These are phyloP conservation scores for Premnoplex brunnescens DNA, from an alignment of 2,797 vertebrate species.

Conservation along the genomic window DNA sequence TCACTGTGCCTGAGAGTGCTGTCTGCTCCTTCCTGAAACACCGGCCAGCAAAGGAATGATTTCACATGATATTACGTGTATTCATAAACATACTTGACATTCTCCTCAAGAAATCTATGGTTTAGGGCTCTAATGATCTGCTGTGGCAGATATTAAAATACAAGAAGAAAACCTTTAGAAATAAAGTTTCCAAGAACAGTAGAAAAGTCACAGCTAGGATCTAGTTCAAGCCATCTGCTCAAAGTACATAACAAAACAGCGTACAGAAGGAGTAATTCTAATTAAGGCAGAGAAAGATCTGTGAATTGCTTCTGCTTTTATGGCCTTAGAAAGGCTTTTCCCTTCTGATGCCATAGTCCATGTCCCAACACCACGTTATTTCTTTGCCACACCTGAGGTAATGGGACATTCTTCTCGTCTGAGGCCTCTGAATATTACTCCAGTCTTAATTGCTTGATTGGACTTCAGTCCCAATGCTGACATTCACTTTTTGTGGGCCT, in stretches of 20 bases:
- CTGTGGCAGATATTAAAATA: not conserved
- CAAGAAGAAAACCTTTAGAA: not conserved
- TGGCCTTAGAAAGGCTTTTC: not conserved
- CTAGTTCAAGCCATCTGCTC: not conserved
- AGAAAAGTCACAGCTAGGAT: not conserved
- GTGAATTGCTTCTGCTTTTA: not conserved
- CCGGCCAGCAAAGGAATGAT: not conserved
- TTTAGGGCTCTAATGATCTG: not conserved
- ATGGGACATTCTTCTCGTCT: not conserved
- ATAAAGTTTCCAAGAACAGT: not conserved
- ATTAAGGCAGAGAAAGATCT: not conserved
- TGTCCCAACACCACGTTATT: not conserved
- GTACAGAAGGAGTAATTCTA: not conserved
- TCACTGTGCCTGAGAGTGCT: not conserved
- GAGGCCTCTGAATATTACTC: not conserved
- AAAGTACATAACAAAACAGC: not conserved
- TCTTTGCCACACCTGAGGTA: not conserved
- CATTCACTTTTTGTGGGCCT: not conserved
- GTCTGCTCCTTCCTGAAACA: not conserved
- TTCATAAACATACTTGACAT: not conserved
- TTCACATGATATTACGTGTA: not conserved
- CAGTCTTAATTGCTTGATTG: not conserved
- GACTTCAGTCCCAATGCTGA: not conserved
- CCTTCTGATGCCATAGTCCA: not conserved
- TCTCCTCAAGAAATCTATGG: not conserved